Evolutionary conservation across 2,113 vertebrate species (phyloP).

Genomic region (Zapus hudsonius): DNA sequence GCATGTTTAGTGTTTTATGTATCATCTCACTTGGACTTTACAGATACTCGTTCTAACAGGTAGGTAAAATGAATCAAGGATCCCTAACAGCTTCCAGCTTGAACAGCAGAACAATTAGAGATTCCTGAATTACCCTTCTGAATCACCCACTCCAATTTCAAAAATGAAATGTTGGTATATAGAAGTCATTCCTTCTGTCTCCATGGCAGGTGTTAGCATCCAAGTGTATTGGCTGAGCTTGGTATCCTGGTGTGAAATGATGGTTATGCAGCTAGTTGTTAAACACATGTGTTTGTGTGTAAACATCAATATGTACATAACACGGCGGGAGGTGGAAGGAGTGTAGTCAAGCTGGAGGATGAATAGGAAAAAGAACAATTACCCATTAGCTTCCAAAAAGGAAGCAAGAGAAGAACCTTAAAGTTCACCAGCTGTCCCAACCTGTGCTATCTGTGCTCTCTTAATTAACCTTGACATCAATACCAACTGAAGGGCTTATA

Average conservation of each 20-base stretch:
- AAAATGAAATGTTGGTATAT: slow-evolving; percentile 53
- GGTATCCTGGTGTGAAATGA: slow-evolving; percentile 76
- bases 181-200: slow-evolving; percentile 63
- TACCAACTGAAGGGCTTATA: background rate
- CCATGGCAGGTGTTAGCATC: slow-evolving; percentile 71
- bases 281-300: slow-evolving; percentile 72
- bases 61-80: background rate
- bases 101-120: slow-evolving; percentile 22
- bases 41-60: background rate
- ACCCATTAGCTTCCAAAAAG: background rate
- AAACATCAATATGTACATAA: slow-evolving; percentile 71
- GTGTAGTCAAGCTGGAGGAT: slow-evolving; percentile 2
- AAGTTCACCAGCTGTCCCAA: background rate
- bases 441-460: no score
- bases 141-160: slow-evolving; percentile 60
- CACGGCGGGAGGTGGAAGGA: slow-evolving; percentile 51
- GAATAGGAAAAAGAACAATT: background rate
- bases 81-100: background rate
- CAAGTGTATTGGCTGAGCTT: slow-evolving; percentile 64
- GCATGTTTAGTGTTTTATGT: background rate
- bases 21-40: background rate
- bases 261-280: slow-evolving; percentile 56
- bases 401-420: slow-evolving; percentile 2
- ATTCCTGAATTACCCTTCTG: slow-evolving; percentile 58
- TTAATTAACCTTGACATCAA: slow-evolving; percentile 19